These are phyloP conservation scores for Mus caroli DNA, from an alignment of 2,797 vertebrate genomes.

Conservation along the genomic window DNA sequence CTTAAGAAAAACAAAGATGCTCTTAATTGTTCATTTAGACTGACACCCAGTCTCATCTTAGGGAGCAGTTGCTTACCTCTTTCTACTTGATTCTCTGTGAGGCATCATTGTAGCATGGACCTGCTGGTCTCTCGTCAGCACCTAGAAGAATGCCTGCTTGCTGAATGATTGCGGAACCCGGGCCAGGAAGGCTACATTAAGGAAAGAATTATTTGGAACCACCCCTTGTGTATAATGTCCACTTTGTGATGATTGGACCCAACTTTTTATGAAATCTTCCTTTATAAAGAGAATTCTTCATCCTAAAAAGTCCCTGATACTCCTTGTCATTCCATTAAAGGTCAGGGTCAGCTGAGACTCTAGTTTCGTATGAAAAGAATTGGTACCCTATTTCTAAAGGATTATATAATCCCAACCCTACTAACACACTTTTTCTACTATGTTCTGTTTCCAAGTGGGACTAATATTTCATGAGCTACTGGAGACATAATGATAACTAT, in stretches of 20 bases:
- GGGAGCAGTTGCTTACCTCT: no score
- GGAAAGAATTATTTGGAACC: background rate
- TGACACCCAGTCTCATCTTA: background rate
- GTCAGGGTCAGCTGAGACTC: background rate
- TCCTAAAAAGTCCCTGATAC: background rate
- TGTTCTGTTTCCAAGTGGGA: background rate
- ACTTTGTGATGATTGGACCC: background rate
- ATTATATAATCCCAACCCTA: background rate
- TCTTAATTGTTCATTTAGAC: background rate
- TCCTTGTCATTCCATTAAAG: background rate
- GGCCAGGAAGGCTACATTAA: background rate
- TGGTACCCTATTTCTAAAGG: background rate
- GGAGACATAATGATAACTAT: background rate
- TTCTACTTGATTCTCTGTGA: background rate
- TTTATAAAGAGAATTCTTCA: constrained; percentile 27
- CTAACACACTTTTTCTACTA: background rate
- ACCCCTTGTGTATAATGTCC: background rate
- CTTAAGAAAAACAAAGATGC: background rate
- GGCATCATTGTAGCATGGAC: background rate
- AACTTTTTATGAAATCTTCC: background rate
- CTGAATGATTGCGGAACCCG: background rate
- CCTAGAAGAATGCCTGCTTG: background rate
- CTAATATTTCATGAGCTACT: background rate
- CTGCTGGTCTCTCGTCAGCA: background rate
- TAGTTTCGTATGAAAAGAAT: background rate